A percentile compares a stretch with the other conserved stretches of the same genome.
phyloP scores from a whole-genome alignment of 2,797 vertebrate species.

The Rhodeus uyekii region DNA sequence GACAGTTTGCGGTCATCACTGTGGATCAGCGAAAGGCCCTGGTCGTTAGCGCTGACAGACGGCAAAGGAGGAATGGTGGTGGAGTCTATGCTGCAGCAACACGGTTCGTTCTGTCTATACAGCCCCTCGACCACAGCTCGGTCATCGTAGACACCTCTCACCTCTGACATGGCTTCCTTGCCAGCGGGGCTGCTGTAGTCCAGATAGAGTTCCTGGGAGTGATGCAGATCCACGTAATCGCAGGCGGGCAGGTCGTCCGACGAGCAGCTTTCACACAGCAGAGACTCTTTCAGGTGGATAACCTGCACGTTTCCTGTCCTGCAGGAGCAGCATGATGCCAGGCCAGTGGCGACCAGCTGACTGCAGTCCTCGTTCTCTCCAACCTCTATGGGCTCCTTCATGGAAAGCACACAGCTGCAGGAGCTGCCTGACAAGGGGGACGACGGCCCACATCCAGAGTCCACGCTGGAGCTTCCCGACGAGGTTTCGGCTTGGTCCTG shows the following conservation, averaged over 20 bases:
- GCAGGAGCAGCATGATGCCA: conserved; percentile 69
- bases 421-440: conserved; percentile 66
- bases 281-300: conserved; percentile 45
- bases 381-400: conserved; percentile 85
- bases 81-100: conserved; percentile 75
- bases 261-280: conserved; percentile 54
- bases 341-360: conserved; percentile 83
- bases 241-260: conserved; percentile 44
- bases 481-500: conserved; percentile 68
- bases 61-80: conserved; percentile 62
- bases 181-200: conserved; percentile 50
- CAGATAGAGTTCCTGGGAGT: conserved; percentile 63
- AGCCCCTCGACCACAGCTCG: conserved; percentile 58
- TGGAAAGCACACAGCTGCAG: conserved; percentile 70
- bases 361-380: conserved; percentile 93
- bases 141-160: conserved; percentile 57
- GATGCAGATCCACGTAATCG: conserved; percentile 13
- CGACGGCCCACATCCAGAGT: conserved; percentile 60
- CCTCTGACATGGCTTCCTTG: conserved; percentile 59
- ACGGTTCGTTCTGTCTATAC: conserved; percentile 66
- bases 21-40: conserved; percentile 65
- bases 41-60: conserved; percentile 50
- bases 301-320: conserved; percentile 51
- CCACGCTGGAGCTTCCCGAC: conserved; percentile 48
- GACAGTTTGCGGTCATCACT: conserved; percentile 69